A percentile compares a stretch with the other conserved stretches of the same genome.
Conservation (phyloP, 1,140 invertebrate genomes). For the Temnothorax nylanderi region DNA sequence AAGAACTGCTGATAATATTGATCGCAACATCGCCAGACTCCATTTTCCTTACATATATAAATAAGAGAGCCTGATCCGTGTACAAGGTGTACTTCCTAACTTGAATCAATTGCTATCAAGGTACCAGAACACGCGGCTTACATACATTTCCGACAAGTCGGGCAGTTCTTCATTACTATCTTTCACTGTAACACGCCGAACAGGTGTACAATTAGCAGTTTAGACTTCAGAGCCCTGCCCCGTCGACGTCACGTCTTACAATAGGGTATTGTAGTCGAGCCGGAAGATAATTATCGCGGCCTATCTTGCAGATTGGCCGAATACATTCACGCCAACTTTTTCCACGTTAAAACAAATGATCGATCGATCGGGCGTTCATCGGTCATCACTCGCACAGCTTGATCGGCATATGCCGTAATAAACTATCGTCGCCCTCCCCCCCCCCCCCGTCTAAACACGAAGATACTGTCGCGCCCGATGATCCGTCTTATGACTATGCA, state of each 20-base stretch:
- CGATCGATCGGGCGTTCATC: slow-evolving; percentile 59
- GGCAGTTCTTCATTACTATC: slow-evolving; percentile 38
- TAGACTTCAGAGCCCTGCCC: neutral
- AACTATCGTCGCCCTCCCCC: neutral
- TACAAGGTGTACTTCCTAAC: neutral
- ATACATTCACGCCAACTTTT: slow-evolving; percentile 8
- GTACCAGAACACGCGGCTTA: slow-evolving; percentile 1
- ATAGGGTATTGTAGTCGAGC: neutral
- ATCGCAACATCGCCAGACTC: slow-evolving; percentile 7
- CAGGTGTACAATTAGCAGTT: slow-evolving; percentile 31
- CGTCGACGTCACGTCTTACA: slow-evolving; percentile 14
- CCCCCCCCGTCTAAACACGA: neutral
- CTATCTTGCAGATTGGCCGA: neutral
- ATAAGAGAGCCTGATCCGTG: neutral
- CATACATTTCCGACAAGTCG: slow-evolving; percentile 46
- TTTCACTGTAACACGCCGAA: neutral
- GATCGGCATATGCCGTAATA: slow-evolving; percentile 26
- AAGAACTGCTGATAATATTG: neutral
- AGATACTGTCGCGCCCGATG: neutral
- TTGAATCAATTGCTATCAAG: slow-evolving; percentile 22
- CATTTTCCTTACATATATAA: neutral
- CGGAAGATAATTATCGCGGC: slow-evolving; percentile 12
- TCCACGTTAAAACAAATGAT: slow-evolving; percentile 29
- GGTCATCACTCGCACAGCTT: neutral
- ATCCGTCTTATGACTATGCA: slow-evolving; percentile 40